Percentiles rank a stretch among this genome's conserved stretches.
Conservation (phyloP, 2,797 vertebrate genomes). For the Salmo trutta region DNA sequence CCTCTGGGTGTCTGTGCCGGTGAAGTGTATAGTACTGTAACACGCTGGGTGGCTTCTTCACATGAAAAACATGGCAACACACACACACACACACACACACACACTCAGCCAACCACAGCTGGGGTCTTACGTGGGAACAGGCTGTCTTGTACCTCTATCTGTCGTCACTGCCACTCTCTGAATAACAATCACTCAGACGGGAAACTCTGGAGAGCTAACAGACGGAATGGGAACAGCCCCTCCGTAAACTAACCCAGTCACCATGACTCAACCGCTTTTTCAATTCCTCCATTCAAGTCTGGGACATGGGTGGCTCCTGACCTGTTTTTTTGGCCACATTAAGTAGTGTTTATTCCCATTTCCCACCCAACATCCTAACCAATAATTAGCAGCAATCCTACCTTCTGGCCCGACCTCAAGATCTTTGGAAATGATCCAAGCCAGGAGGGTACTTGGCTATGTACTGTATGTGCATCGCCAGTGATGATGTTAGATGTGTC, state of each 20-base stretch:
- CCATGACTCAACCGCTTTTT: not conserved
- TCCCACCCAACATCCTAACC: not conserved
- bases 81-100: not conserved
- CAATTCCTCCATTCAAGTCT: not conserved
- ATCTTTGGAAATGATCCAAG: too few species aligned
- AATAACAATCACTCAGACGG: not conserved
- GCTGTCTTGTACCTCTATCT: not conserved
- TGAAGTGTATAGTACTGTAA: not conserved
- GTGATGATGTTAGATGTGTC: not conserved
- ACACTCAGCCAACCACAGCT: not conserved
- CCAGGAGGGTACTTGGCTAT: too few species aligned
- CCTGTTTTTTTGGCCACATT: not conserved
- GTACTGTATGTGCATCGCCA: not conserved
- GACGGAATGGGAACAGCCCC: not conserved
- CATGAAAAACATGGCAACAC: not conserved
- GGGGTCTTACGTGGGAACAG: conserved; percentile 6
- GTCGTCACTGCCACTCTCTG: not conserved
- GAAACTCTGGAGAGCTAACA: not conserved
- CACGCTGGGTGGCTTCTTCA: conserved; percentile 19
- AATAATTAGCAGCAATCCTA: not conserved
- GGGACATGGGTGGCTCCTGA: not conserved
- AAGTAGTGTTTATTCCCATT: not conserved
- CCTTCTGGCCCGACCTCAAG: too few species aligned
- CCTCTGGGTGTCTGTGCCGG: not conserved
- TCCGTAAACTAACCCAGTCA: not conserved